Evolutionary conservation across 2,888 invertebrate species (phyloP), one percentile per base, ranked within the genome.

Genomic region (Phaonia tiefii): DNA sequence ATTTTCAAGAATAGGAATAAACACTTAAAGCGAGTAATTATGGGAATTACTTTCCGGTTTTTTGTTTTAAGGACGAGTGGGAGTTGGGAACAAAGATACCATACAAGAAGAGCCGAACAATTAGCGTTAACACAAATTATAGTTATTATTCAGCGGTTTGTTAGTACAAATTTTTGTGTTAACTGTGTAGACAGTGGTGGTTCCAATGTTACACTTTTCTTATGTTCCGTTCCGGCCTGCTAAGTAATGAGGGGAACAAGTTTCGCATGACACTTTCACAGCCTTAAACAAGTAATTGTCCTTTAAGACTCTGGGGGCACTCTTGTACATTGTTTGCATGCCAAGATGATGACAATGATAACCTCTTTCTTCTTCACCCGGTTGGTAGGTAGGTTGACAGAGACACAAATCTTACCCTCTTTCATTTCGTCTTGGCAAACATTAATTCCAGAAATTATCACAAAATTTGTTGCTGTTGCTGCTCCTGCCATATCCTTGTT

Each of bases 71-170:
- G n/a, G n/a, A n/a, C n/a, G n/a, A n/a, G n/a, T n/a, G 31, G 31
- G 31, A 31, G 8, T 31, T 8, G 31, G 8, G 31, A 3, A 31
- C 31, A 25, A 54, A 25, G 25, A 22, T 7, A 39, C 37, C 5
- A 49, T 2, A 63, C 31, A 63, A 51, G n/a, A n/a, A n/a, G 54
- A 54, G n/a, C 22, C 25, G 20, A 13, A 56, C 42, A 69, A 69
- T 69, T 69, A 69, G 69, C 54, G 39, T 39, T 31, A 69, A 42
- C 22, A 69, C 17, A 69, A 69, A 69, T 56, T 69, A 54, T 42
- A 39, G 63, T 25, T 42, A 69, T 69, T 69, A 54, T 42, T 22
- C 54, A 56, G 54, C 22, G 54, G 42, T 42, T 25, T 69, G 15
- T 69, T 54, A 26, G 13, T 22, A 39, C 25, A 69, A 31, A 20